Conservation (phyloP, 2,797 vertebrate genomes). For the Uromys caudimaculatus region DNA sequence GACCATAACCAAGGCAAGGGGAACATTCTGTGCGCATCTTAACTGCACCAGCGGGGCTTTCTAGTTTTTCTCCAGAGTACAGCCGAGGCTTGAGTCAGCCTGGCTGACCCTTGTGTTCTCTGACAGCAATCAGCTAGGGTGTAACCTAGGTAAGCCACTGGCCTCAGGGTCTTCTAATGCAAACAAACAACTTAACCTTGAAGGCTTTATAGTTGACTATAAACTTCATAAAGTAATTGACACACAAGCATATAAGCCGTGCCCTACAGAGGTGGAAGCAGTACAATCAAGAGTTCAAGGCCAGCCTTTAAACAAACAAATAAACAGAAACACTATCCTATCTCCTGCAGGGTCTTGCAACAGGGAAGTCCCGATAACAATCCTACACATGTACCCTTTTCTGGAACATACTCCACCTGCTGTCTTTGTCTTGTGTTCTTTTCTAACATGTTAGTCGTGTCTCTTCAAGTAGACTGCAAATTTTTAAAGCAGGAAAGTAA, state of each 20-base stretch:
- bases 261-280: background rate
- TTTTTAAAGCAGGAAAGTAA: background rate
- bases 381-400: background rate
- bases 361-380: background rate
- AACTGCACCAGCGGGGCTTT: background rate
- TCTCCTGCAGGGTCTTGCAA: background rate
- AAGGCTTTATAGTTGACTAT: background rate
- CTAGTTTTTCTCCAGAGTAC: background rate
- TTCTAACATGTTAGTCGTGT: background rate
- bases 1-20: background rate
- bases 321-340: background rate
- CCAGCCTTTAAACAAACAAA: background rate
- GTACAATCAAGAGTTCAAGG: background rate
- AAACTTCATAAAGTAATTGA: background rate
- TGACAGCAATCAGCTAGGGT: background rate
- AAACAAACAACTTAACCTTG: background rate
- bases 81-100: rapidly evolving
- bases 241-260: background rate
- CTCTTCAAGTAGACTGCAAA: background rate
- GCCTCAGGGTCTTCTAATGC: background rate
- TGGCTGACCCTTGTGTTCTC: background rate
- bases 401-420: background rate
- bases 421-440: background rate
- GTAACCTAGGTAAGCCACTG: background rate
- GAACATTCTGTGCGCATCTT: background rate